Percentiles rank a stretch among this genome's conserved stretches.
Conservation (phyloP, 2,888 invertebrate species). For the Amiota mariae region DNA sequence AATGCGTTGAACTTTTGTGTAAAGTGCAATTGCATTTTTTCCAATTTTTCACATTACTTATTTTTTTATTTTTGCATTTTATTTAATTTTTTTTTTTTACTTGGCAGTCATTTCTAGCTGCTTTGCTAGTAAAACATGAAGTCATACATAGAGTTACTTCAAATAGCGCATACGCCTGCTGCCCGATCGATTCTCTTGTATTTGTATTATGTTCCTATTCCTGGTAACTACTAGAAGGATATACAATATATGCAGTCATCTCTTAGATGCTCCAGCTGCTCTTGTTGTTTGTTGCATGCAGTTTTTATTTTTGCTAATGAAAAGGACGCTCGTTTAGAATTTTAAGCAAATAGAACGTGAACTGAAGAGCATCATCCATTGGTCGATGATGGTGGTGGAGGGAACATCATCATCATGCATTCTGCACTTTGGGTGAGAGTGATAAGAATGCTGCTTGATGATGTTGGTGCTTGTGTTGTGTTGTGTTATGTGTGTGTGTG, state of each 20-base stretch:
- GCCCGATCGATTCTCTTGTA: neutral
- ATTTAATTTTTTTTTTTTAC: neutral
- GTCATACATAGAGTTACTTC: neutral
- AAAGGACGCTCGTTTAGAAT: constrained; percentile 65
- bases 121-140: neutral
- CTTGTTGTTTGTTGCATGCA: constrained; percentile 31
- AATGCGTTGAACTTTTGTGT: constrained; percentile 69
- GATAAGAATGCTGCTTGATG: too few species aligned
- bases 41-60: constrained; percentile 12
- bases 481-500: too few species aligned
- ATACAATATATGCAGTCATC: constrained; percentile 30
- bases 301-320: constrained; percentile 58
- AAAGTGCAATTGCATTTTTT: constrained; percentile 68
- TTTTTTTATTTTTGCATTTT: neutral
- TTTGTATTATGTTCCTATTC: too few species aligned
- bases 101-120: neutral
- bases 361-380: neutral
- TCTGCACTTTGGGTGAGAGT: too few species aligned
- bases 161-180: neutral
- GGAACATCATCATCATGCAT: neutral
- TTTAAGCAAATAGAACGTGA: constrained; percentile 67
- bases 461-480: too few species aligned
- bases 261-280: constrained; percentile 21
- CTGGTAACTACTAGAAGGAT: too few species aligned
- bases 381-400: neutral